Evolutionary conservation across 2,113 vertebrate species (phyloP).

Genomic region (Diphyllodes magnificus): DNA sequence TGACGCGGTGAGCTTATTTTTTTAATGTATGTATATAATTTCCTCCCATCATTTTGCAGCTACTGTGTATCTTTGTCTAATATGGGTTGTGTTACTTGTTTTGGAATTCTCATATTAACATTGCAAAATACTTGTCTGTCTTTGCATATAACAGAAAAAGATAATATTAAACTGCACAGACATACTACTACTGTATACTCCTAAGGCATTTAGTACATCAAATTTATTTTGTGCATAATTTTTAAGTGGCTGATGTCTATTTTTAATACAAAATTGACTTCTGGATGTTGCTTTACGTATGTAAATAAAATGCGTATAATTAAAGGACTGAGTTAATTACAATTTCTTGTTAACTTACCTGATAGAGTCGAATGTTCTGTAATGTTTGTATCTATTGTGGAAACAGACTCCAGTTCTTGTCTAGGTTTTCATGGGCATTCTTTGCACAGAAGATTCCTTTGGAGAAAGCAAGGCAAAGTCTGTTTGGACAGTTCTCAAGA

Average conservation of each 20-base stretch:
- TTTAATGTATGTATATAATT: not conserved
- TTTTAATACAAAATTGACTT: slow-evolving; percentile 19
- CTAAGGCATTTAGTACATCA: not conserved
- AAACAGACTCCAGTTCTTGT: not conserved
- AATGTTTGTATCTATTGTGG: not conserved
- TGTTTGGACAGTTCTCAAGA: not conserved
- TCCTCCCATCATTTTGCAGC: not conserved
- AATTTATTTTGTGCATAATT: slow-evolving; percentile 3
- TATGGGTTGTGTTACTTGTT: not conserved
- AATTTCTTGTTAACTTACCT: slow-evolving; percentile 4
- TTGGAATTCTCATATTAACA: slow-evolving; percentile 19
- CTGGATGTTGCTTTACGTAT: not conserved
- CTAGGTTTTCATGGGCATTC: not conserved
- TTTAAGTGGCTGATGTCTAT: not conserved
- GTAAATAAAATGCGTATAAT: slow-evolving; percentile 34
- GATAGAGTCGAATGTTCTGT: not conserved
- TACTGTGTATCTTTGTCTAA: not conserved
- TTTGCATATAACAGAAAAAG: not conserved
- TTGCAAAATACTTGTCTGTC: slow-evolving; percentile 7
- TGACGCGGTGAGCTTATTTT: not conserved
- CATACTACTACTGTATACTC: not conserved
- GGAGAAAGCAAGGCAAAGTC: not conserved
- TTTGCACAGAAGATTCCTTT: not conserved
- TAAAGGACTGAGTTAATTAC: slow-evolving; percentile 16
- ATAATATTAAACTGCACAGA: not conserved